Evolutionary conservation across 2,113 vertebrate species (phyloP), one percentile per base, ranked within the genome.

Genomic region (Hippoglossus stenolepis): DNA sequence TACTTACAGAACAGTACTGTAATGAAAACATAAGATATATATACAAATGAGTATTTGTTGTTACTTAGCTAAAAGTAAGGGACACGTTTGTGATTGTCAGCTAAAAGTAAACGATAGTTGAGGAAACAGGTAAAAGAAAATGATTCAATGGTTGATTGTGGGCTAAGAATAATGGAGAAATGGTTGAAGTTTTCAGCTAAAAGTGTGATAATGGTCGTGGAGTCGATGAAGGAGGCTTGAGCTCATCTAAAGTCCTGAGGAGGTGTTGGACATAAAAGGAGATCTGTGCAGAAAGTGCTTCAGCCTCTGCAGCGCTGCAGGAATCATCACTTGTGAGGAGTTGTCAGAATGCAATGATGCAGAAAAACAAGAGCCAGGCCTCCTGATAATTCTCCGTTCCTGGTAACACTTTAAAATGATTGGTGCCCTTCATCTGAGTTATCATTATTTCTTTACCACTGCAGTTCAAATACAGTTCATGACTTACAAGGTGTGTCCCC

Each of bases 401-500:
- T 17, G 11, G 4, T 45, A 14, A 77, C 28, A 69, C 31, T 51
- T 6, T 2, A 8, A 14, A 2, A 51, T 15, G 15, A 43, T 3
- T 6, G 53, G 64, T 54, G 38, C 0, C 12, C 24, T 54, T 62
- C 17, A 57, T 64, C 53, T 64, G 20, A 67, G 40, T 24, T 0
- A 18, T 40, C 18, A 18, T 54, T 60, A 69, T 18, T 8, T 51
- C 18, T 60, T 15, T 31, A 45, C 35, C 54, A 17, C 8, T 31
- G 3, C 24, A 49, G 23, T 49, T 53, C 18, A 8, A 24, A 31
- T 49, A 20, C 35, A 40, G 61, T 64, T 62, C 18, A 43, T 40
- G 31, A 92, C 97, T 98, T 94, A 98, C 98, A 99, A 99, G 65
- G 97, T 98, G 91, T 96, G 98, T 31, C 98, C 98, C 61, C 96